These are phyloP conservation scores for Orchestes rusci DNA, from an alignment of 2,888 invertebrate species.

Conservation along the genomic window DNA sequence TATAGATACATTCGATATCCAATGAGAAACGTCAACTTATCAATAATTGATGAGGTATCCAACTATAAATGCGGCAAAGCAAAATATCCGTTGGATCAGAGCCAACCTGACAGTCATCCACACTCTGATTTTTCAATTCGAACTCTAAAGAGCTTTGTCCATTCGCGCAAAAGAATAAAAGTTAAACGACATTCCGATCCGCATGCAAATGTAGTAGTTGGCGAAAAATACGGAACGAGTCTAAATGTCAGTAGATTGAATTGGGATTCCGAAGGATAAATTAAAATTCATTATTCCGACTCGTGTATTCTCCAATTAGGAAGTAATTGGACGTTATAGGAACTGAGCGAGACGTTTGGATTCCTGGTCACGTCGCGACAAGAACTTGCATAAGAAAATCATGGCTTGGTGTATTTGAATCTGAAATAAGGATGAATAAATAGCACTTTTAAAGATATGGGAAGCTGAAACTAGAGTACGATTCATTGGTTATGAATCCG, in stretches of 20 bases:
- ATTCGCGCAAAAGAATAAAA: neutral
- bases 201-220: too few relatives aligned
- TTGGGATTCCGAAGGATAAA: conserved; percentile 30
- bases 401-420: conserved; percentile 3
- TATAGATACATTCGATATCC: too few relatives aligned
- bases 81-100: too few relatives aligned
- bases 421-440: too few relatives aligned
- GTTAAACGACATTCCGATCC: neutral
- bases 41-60: too few relatives aligned
- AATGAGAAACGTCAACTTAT: too few relatives aligned
- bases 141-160: conserved; percentile 1
- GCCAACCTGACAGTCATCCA: too few relatives aligned
- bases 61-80: too few relatives aligned
- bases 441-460: too few relatives aligned
- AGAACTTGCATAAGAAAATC: conserved; percentile 9
- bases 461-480: too few relatives aligned
- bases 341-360: conserved; percentile 17
- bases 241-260: conserved; percentile 27
- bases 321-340: conserved; percentile 32
- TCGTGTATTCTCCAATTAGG: conserved; percentile 32
- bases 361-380: conserved; percentile 15
- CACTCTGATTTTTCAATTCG: too few relatives aligned
- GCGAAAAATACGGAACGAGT: conserved; percentile 6
- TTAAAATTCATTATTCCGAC: conserved; percentile 34
- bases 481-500: too few relatives aligned